Conservation (phyloP, 2,888 invertebrate genomes). For the Andrena fulva region DNA sequence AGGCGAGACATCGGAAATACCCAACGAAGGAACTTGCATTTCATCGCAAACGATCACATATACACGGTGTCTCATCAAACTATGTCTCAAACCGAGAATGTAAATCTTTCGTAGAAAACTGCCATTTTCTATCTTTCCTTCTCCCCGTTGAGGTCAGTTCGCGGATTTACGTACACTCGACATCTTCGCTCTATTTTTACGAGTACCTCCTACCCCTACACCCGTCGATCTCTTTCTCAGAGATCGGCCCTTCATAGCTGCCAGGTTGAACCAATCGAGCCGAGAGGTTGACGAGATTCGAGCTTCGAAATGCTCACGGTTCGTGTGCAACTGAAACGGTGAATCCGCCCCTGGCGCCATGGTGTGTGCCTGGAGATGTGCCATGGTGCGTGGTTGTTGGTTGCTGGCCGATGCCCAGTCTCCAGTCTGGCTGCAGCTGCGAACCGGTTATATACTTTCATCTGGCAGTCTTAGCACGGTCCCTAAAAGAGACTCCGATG, state of each 20-base stretch:
- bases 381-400: constrained; percentile 65
- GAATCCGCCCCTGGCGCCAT: constrained; percentile 76
- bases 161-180: neutral
- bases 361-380: constrained; percentile 62
- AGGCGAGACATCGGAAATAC: neutral
- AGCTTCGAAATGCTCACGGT: constrained; percentile 36
- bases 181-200: neutral
- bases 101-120: too few species aligned
- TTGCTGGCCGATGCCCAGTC: constrained; percentile 73
- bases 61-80: too few species aligned
- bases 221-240: neutral
- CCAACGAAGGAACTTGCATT: neutral
- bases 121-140: too few species aligned
- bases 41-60: constrained; percentile 6
- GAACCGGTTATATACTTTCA: constrained; percentile 83
- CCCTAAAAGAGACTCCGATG: constrained; percentile 75
- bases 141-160: neutral
- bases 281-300: constrained; percentile 43
- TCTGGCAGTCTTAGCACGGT: constrained; percentile 75
- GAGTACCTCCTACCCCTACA: too few species aligned
- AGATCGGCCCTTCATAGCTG: neutral
- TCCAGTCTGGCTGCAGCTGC: constrained; percentile 81
- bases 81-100: too few species aligned
- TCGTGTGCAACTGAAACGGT: constrained; percentile 48
- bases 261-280: constrained; percentile 29